Base-by-base conservation (phyloP, 2,113 vertebrate species). In the Pterocles gutturalis region DNA sequence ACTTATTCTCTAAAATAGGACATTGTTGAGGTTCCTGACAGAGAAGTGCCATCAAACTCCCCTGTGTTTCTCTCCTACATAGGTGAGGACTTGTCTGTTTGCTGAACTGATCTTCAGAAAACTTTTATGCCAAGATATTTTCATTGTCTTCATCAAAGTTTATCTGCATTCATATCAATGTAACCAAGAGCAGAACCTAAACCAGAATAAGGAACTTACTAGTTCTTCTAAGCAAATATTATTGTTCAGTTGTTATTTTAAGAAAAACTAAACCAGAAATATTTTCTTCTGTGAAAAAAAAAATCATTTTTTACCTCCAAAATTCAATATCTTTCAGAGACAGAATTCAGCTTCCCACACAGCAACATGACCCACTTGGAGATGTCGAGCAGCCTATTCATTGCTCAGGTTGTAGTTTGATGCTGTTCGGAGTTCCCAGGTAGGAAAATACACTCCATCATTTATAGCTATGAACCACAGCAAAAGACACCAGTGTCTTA, bases 331-430 rank as follows among this genome's bases (percentile, higher is more conserved):
- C 64, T 83, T 89, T 90, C 13, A 5, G 58, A 87, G 48, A 9
- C 79, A 84, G 69, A 73, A 94, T 70, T 91, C 54, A 90, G n/a
- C 88, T 83, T 83, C 55, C 72, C 58, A 83, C 49, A 71, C 62
- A 87, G 80, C 80, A 66, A 51, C 3, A 4, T 5, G 9, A 93
- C 91, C 45, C 49, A 28, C 36, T 86, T 19, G 1, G 71, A 79
- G 78, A 94, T 64, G 55, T 73, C 8, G 36, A 94, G 77, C 82
- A 79, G 75, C 80, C 81, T 75, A 45, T 66, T 93, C 58, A 33
- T 54, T 85, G n/a, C 60, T 93, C 72, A 80, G 66, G 82, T 73
- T 81, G 86, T 85, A 61, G 91, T 95, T 91, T 89, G 91, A 78
- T 83, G 84, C 73, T 93, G 85, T 60, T 90, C 81, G 66, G 77